A percentile compares a stretch with the other conserved stretches of the same genome.
These are phyloP conservation scores for Esox masquinongy DNA, from an alignment of 2,797 vertebrate genomes.

Conservation along the genomic window DNA sequence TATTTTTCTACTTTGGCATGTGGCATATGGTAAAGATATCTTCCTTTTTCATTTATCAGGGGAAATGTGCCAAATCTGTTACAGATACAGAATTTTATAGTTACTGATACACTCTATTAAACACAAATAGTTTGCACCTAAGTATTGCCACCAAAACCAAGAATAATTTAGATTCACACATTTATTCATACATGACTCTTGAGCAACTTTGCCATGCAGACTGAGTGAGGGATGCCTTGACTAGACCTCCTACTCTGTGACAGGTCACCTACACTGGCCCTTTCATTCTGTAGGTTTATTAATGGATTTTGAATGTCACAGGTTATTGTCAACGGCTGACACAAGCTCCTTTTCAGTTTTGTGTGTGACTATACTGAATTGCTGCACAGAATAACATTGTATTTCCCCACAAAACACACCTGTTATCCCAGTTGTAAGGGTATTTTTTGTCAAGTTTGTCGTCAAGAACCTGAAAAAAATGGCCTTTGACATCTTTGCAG, in stretches of 20 bases:
- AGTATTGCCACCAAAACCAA: background rate
- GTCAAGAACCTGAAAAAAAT: background rate
- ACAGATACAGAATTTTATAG: background rate
- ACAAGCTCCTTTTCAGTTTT: background rate
- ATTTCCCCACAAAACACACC: background rate
- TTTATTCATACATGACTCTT: background rate
- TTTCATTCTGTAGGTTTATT: background rate
- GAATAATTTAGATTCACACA: background rate
- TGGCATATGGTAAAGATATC: background rate
- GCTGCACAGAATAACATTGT: background rate
- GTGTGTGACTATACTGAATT: background rate
- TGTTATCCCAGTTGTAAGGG: background rate
- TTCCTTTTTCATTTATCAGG: background rate
- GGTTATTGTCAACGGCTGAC: background rate
- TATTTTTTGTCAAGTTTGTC: background rate
- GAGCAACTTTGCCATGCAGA: background rate
- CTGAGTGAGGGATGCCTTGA: background rate
- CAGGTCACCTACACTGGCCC: background rate
- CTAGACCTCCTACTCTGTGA: too few relatives aligned
- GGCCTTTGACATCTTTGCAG: background rate
- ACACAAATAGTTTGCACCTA: background rate
- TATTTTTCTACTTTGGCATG: background rate
- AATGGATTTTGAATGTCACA: background rate
- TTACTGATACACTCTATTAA: background rate
- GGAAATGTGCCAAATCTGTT: background rate